Evolutionary conservation across 2,888 invertebrate species (phyloP).

Genomic region (Drosophila basisetae): DNA sequence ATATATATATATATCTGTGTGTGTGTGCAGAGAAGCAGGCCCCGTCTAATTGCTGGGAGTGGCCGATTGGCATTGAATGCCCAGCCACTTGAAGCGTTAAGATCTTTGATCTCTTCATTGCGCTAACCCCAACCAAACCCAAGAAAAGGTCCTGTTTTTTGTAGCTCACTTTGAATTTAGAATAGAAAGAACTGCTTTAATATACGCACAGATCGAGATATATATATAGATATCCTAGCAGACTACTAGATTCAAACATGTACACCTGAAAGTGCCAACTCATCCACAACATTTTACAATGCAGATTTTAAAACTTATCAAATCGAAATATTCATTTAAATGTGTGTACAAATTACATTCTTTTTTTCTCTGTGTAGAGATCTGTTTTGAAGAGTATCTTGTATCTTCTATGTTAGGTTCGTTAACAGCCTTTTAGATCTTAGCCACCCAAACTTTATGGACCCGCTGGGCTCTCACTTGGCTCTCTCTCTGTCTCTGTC

Average conservation of each 20-base stretch:
- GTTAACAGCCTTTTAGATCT: constrained; percentile 4
- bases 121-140: constrained; percentile 7
- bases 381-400: neutral
- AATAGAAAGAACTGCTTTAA: too few species aligned
- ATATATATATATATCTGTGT: neutral
- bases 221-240: neutral
- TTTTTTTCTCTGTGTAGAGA: too few species aligned
- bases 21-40: constrained; percentile 38
- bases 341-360: too few species aligned
- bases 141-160: neutral
- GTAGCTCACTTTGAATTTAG: neutral
- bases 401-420: neutral
- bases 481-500: neutral
- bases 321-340: neutral
- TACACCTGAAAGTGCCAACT: too few species aligned
- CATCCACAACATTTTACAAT: too few species aligned
- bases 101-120: constrained; percentile 60
- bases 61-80: constrained; percentile 50
- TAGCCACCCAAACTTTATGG: constrained; percentile 24
- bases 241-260: neutral
- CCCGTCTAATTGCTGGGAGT: constrained; percentile 77
- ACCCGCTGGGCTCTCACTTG: constrained; percentile 22
- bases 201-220: too few species aligned
- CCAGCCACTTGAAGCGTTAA: constrained; percentile 51
- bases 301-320: neutral